phyloP scores from a whole-genome alignment of 2,113 vertebrate genomes.

The Puntigrus tetrazona region DNA sequence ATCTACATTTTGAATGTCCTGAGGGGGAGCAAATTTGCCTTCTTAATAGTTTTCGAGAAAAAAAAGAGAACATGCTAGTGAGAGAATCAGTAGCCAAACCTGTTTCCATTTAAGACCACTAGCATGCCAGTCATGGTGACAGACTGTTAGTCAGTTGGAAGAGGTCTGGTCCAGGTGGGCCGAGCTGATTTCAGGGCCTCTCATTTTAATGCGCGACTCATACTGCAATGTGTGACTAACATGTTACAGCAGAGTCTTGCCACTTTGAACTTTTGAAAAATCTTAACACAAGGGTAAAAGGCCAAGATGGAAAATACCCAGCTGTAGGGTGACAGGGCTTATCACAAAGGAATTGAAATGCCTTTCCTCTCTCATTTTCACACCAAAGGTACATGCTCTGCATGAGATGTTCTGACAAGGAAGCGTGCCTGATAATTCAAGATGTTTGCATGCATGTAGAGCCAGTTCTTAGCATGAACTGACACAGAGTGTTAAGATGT shows the following conservation, averaged over 20 bases:
- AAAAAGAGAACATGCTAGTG: background rate
- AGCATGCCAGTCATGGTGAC: conserved; percentile 58
- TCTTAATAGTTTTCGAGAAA: no score
- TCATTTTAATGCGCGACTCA: conserved; percentile 21
- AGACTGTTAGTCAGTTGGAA: conserved; percentile 59
- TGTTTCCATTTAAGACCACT: conserved; percentile 59
- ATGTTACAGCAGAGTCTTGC: conserved; percentile 54
- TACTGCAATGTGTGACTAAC: conserved; percentile 73
- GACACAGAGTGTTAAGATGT: background rate
- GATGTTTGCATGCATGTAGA: background rate
- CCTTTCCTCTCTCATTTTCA: conserved; percentile 11
- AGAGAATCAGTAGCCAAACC: conserved; percentile 41
- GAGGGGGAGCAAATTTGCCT: background rate
- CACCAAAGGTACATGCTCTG: background rate
- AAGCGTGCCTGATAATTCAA: background rate
- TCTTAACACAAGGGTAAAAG: conserved; percentile 12
- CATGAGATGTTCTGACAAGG: conserved; percentile 9
- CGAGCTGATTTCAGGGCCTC: conserved; percentile 61
- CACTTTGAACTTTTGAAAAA: conserved; percentile 62
- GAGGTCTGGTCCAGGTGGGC: conserved; percentile 65
- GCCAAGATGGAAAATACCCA: conserved; percentile 17
- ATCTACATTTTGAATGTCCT: background rate
- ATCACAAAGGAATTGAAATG: background rate
- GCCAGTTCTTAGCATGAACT: background rate
- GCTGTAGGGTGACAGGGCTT: background rate